Conservation (phyloP, 2,113 vertebrate species). For the Isurus oxyrinchus region DNA sequence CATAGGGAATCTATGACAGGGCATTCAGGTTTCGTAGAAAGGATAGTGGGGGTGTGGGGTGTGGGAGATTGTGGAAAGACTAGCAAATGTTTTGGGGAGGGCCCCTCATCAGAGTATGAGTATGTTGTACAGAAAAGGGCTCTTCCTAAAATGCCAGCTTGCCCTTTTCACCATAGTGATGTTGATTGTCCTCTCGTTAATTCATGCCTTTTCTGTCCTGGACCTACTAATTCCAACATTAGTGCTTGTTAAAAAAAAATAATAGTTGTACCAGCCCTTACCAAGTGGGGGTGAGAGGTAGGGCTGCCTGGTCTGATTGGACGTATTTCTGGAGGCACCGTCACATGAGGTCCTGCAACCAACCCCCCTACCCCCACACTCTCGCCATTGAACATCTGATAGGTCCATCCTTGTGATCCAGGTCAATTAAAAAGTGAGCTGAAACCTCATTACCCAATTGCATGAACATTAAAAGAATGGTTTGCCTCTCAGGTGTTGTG, state of each 20-base stretch:
- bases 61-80: background rate
- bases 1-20: background rate
- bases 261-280: no score
- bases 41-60: no score
- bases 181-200: background rate
- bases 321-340: background rate
- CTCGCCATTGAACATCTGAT: background rate
- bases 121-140: background rate
- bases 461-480: background rate
- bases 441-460: no score
- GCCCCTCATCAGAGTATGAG: background rate
- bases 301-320: background rate
- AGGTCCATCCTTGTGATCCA: background rate
- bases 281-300: background rate
- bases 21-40: background rate
- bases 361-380: no score
- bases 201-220: background rate
- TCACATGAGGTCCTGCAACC: background rate
- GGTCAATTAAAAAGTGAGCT: no score
- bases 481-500: no score
- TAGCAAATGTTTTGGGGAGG: background rate
- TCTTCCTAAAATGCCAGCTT: background rate
- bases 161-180: background rate
- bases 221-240: background rate
- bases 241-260: no score